A percentile compares a stretch with the other conserved stretches of the same genome.
Evolutionary conservation across 1,140 invertebrate species (phyloP).

Genomic region (Trichogramma pretiosum): DNA sequence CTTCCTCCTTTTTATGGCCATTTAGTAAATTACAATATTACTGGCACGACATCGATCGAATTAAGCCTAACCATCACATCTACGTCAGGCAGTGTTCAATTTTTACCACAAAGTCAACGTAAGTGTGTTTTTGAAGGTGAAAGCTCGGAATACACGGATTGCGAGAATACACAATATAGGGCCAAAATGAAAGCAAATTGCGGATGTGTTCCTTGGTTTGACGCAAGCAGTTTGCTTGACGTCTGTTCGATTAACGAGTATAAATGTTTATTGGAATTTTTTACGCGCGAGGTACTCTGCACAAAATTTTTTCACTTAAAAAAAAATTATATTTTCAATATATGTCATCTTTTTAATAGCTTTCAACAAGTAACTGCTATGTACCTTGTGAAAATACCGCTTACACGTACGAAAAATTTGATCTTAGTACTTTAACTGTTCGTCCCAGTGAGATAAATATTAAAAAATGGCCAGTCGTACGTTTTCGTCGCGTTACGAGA

Average conservation of each 20-base stretch:
- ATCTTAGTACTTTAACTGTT: too few species aligned
- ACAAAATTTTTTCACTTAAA: background rate
- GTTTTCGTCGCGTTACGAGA: conserved; percentile 64
- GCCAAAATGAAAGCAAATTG: background rate
- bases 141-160: background rate
- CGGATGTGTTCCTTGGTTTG: conserved; percentile 14
- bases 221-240: background rate
- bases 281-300: background rate
- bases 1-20: background rate
- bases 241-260: background rate
- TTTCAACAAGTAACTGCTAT: conserved; percentile 14
- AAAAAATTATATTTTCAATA: background rate
- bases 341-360: too few species aligned
- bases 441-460: conserved; percentile 2
- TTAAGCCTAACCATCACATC: conserved; percentile 10
- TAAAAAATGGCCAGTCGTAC: conserved; percentile 56
- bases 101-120: background rate
- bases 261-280: background rate
- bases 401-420: too few species aligned
- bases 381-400: conserved; percentile 17
- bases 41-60: background rate
- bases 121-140: conserved; percentile 9
- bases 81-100: background rate
- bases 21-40: background rate
- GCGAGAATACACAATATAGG: conserved; percentile 1